Evolutionary conservation across 2,888 invertebrate species (phyloP).

Genomic region (Drosophila sordidula): DNA sequence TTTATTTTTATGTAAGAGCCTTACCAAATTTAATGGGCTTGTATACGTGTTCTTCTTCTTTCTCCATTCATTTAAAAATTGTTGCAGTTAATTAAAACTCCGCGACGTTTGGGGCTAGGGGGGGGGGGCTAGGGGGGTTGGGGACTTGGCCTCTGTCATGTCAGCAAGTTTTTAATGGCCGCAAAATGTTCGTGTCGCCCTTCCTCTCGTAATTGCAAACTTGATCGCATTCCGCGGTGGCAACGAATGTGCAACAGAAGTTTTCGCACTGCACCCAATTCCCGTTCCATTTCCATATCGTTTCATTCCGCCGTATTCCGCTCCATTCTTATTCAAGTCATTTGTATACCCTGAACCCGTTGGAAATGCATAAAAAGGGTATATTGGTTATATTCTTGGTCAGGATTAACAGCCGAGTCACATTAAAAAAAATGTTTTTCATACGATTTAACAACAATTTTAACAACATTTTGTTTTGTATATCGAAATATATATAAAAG

Average conservation of each 20-base stretch:
- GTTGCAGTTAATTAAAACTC: constrained; percentile 30
- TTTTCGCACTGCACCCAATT: not conserved
- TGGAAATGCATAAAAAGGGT: too few species aligned
- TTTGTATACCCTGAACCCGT: too few species aligned
- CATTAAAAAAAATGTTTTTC: too few species aligned
- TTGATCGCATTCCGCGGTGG: constrained; percentile 36
- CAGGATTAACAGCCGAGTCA: too few species aligned
- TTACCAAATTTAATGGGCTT: not conserved
- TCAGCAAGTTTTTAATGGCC: constrained; percentile 47
- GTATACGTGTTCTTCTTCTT: not conserved
- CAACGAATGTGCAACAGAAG: constrained; percentile 19
- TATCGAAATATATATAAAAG: too few species aligned
- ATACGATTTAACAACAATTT: too few species aligned
- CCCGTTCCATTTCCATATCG: constrained; percentile 1
- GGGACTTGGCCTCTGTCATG: not conserved
- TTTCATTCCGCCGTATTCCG: not conserved
- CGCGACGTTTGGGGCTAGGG: not conserved
- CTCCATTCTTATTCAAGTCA: too few species aligned
- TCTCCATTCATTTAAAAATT: not conserved
- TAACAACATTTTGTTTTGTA: too few species aligned
- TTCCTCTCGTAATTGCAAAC: constrained; percentile 37
- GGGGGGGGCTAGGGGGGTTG: not conserved
- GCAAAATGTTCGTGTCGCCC: constrained; percentile 25
- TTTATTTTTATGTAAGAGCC: too few species aligned
- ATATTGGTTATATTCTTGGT: too few species aligned